Conservation (phyloP, 2,888 invertebrate species). For the Xestia c-nigrum region DNA sequence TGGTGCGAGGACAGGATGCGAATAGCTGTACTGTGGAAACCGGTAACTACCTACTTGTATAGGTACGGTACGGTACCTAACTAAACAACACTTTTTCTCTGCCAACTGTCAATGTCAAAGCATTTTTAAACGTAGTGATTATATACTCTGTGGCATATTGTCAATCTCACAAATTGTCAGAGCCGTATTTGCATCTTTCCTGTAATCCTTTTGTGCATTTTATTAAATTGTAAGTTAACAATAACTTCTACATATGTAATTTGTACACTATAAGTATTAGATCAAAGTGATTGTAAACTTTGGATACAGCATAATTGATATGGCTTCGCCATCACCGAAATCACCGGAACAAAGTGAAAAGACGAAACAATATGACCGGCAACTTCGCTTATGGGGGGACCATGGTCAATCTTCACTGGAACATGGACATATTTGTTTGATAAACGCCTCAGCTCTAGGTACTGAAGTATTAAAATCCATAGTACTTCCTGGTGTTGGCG, state of each 20-base stretch:
- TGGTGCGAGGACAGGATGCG: neutral
- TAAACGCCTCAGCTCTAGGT: constrained; percentile 98
- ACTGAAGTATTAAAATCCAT: constrained; percentile 99
- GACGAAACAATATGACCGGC: constrained; percentile 95
- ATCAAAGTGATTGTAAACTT: neutral
- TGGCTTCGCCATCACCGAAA: constrained; percentile 93
- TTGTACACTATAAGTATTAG: neutral
- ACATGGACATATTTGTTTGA: constrained; percentile 96
- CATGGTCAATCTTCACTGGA: constrained; percentile 98
- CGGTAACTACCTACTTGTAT: neutral
- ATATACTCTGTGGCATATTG: neutral
- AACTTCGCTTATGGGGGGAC: constrained; percentile 99
- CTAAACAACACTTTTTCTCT: neutral
- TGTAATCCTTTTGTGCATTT: constrained; percentile 16
- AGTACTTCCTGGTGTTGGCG: constrained; percentile 98
- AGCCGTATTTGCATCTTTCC: neutral
- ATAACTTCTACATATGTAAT: constrained; percentile 7
- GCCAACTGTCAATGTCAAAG: constrained; percentile 18
- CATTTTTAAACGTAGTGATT: too few relatives aligned
- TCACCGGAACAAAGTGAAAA: constrained; percentile 94
- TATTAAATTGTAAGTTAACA: neutral
- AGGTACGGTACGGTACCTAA: too few relatives aligned
- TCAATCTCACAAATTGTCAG: constrained; percentile 2
- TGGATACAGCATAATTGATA: constrained; percentile 66
- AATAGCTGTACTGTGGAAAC: neutral